Conservation (phyloP, 1,140 invertebrate genomes). For the Zaprionus vittiger region DNA sequence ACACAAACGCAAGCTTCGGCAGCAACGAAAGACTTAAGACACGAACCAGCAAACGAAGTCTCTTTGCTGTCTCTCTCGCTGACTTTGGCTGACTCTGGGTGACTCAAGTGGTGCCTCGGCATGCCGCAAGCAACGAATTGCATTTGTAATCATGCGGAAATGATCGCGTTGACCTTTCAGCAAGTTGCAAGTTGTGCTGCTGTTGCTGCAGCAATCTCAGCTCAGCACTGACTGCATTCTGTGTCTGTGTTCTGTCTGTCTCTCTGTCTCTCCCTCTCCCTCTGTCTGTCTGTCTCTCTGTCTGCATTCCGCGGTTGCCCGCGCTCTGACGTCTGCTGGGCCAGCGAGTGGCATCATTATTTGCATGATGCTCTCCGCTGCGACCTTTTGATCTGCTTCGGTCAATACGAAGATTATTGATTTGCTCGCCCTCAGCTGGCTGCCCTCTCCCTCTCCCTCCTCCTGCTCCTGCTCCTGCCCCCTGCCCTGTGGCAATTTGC, state of each 20-base stretch:
- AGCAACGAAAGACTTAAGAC: neutral
- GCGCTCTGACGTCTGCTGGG: conserved; percentile 39
- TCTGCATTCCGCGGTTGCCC: conserved; percentile 46
- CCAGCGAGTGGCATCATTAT: conserved; percentile 29
- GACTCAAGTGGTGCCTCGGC: conserved; percentile 20
- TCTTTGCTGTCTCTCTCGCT: conserved; percentile 9
- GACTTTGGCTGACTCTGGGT: conserved; percentile 24
- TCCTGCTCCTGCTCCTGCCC: no score
- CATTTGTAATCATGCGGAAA: conserved; percentile 82
- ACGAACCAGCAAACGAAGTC: conserved; percentile 2
- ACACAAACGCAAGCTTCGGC: conserved; percentile 43
- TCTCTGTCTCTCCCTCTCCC: neutral
- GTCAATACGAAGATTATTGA: conserved; percentile 79
- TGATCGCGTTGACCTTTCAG: conserved; percentile 80
- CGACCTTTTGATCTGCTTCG: conserved; percentile 79
- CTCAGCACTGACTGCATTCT: conserved; percentile 5
- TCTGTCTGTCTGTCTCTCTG: neutral
- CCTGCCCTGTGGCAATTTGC: conserved; percentile 56
- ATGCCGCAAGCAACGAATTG: conserved; percentile 56
- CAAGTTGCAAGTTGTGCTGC: conserved; percentile 45
- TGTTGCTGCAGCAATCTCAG: neutral
- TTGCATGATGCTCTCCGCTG: conserved; percentile 46
- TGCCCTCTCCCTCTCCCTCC: neutral
- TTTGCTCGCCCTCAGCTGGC: conserved; percentile 52
- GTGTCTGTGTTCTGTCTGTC: neutral